Percentiles rank a stretch among this genome's conserved stretches.
Evolutionary conservation across 2,888 invertebrate genomes (phyloP).

Genomic region (Rhingia campestris): DNA sequence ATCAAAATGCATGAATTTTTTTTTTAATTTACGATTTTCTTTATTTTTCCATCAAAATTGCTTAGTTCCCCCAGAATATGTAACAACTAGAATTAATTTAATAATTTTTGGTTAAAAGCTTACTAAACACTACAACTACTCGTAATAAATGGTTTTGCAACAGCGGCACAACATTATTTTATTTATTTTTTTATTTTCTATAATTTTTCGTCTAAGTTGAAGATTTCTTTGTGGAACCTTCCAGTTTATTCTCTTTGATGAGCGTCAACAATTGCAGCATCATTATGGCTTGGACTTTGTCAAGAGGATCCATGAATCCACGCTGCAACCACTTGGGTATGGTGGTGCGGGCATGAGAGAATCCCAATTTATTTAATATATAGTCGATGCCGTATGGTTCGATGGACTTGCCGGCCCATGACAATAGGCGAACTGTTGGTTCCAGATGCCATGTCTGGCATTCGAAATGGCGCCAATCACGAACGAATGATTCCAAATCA

Average conservation of each 20-base stretch:
- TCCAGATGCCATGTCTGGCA: constrained; percentile 98
- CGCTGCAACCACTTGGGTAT: constrained; percentile 99
- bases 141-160: constrained; percentile 27
- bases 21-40: constrained; percentile 8
- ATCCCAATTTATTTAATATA: constrained; percentile 98
- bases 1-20: neutral
- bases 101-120: constrained; percentile 72
- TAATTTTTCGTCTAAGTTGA: constrained; percentile 33
- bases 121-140: constrained; percentile 46
- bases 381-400: constrained; percentile 99
- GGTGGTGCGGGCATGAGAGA: constrained; percentile 97
- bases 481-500: constrained; percentile 87
- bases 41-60: constrained; percentile 13
- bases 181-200: neutral
- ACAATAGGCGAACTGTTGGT: constrained; percentile 92
- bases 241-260: constrained; percentile 84
- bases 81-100: constrained; percentile 68
- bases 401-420: constrained; percentile 97
- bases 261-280: constrained; percentile 88
- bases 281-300: constrained; percentile 93
- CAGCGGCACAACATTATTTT: constrained; percentile 2
- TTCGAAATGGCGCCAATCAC: constrained; percentile 94
- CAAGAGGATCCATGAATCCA: constrained; percentile 98
- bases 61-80: constrained; percentile 44
- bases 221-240: constrained; percentile 75